These are phyloP conservation scores for Mormyrus hasselquistii DNA, from an alignment of 2,797 vertebrate genomes.

Conservation along the genomic window DNA sequence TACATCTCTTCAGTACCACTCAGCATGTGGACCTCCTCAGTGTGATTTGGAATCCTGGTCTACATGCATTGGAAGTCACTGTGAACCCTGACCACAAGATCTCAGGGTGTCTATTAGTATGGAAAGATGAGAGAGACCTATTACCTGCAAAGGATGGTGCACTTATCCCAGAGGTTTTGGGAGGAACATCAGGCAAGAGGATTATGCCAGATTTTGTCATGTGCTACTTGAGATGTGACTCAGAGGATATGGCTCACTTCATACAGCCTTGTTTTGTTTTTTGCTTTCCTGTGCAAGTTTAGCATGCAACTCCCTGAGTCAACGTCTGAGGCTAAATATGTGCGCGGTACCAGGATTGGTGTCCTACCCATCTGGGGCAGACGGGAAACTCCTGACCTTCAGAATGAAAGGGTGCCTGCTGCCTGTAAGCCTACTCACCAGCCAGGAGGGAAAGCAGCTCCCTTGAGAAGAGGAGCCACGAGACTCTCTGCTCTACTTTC, in stretches of 20 bases:
- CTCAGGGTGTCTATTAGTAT: neutral
- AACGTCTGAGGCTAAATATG: neutral
- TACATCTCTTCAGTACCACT: neutral
- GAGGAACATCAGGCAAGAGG: neutral
- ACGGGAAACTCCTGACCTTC: conserved; percentile 9
- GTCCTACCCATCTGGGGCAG: neutral
- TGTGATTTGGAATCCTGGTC: neutral
- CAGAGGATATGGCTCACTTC: neutral
- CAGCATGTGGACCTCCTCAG: neutral
- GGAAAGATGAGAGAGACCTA: neutral
- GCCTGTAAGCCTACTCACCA: neutral
- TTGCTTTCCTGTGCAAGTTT: neutral
- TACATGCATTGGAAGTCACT: neutral
- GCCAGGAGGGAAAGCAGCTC: neutral
- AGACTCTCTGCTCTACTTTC: neutral
- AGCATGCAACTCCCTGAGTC: neutral
- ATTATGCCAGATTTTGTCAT: neutral
- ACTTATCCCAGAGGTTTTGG: neutral
- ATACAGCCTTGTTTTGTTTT: neutral
- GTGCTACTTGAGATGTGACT: neutral
- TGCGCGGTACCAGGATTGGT: neutral
- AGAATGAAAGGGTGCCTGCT: neutral
- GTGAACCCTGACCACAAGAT: neutral
- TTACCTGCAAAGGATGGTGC: neutral
- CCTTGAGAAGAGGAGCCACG: neutral